These are phyloP conservation scores for Dryomyza anilis DNA, from an alignment of 2,888 invertebrate species.

Conservation along the genomic window DNA sequence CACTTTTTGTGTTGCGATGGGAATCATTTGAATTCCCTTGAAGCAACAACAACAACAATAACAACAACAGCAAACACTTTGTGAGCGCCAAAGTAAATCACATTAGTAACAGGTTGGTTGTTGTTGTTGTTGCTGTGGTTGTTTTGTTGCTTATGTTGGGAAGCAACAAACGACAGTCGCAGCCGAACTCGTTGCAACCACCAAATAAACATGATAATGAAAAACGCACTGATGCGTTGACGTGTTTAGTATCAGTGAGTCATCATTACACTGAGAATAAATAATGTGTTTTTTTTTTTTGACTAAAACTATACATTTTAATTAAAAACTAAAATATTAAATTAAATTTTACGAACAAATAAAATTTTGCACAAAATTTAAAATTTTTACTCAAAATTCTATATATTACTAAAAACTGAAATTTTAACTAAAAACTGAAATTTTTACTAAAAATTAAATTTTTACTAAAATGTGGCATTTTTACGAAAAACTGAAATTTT, in stretches of 20 bases:
- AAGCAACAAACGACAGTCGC: constrained; percentile 10
- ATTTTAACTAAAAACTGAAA: no score
- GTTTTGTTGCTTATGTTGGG: background rate
- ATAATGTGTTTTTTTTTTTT: background rate
- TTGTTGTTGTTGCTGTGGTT: background rate
- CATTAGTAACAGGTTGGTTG: background rate
- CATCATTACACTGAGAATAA: background rate
- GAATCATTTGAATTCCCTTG: background rate
- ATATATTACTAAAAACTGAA: no score
- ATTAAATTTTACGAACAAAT: no score
- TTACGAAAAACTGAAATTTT: no score
- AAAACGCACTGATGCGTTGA: constrained; percentile 16
- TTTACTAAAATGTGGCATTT: no score
- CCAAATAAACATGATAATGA: constrained; percentile 6
- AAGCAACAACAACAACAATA: constrained; percentile 3
- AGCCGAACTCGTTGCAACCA: background rate
- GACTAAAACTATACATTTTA: background rate
- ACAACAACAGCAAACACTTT: background rate
- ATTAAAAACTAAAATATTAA: no score
- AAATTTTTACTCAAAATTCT: no score
- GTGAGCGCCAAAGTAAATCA: constrained; percentile 15
- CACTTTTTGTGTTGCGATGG: background rate
- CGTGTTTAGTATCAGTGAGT: constrained; percentile 1
- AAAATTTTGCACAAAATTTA: no score
- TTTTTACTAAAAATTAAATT: no score